Conservation (phyloP, 2,888 invertebrate species). For the Apotomis capreana region DNA sequence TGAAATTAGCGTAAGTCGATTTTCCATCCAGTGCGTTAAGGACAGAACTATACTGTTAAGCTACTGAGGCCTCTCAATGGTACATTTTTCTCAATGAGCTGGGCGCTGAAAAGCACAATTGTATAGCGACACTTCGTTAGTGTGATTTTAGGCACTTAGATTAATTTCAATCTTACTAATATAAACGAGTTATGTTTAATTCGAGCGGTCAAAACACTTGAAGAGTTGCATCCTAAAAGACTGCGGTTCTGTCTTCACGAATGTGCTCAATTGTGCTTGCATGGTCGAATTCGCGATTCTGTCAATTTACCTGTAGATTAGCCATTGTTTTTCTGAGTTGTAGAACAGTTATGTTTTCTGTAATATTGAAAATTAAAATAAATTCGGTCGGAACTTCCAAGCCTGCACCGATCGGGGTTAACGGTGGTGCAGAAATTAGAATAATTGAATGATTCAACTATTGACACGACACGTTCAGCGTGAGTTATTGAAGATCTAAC, state of each 20-base stretch:
- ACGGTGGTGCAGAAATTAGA: slow-evolving; percentile 78
- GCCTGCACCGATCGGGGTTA: slow-evolving; percentile 70
- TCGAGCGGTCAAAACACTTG: too few relatives aligned
- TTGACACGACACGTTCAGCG: slow-evolving; percentile 50
- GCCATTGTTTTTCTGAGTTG: not conserved
- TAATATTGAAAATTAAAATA: not conserved
- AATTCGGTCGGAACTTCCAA: slow-evolving; percentile 60
- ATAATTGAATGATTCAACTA: slow-evolving; percentile 82
- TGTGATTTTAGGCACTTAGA: too few relatives aligned
- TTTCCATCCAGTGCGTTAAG: too few relatives aligned
- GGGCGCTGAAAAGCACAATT: too few relatives aligned
- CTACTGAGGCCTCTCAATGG: too few relatives aligned
- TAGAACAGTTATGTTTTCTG: slow-evolving; percentile 17
- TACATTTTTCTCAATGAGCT: too few relatives aligned
- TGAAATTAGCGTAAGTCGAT: too few relatives aligned
- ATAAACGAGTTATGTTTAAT: too few relatives aligned
- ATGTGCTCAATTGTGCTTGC: not conserved
- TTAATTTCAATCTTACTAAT: too few relatives aligned
- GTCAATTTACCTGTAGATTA: not conserved
- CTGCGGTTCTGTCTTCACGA: not conserved
- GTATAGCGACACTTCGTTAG: too few relatives aligned
- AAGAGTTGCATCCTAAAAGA: not conserved
- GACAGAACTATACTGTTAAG: too few relatives aligned
- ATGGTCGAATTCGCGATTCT: slow-evolving; percentile 3
- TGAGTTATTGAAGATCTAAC: slow-evolving; percentile 43